phyloP scores from a whole-genome alignment of 2,888 invertebrate genomes.

The Ariolimax columbianus region DNA sequence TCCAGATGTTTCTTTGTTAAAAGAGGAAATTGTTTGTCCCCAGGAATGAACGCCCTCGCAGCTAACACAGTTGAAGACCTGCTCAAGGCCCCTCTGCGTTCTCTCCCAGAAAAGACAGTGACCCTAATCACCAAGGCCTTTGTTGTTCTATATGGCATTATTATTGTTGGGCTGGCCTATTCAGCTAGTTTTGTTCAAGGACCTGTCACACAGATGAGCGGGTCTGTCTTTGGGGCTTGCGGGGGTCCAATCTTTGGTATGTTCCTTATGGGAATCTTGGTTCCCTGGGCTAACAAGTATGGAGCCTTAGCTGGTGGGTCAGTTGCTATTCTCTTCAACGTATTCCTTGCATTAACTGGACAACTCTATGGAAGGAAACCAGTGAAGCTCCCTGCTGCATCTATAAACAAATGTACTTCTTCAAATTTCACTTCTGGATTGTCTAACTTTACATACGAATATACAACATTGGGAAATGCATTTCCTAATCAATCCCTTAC shows the following conservation, averaged over 20 bases:
- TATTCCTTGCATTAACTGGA: slow-evolving; percentile 36
- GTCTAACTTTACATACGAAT: not conserved
- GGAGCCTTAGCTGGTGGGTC: slow-evolving; percentile 43
- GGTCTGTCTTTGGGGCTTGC: slow-evolving; percentile 60
- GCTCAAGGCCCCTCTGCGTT: slow-evolving; percentile 50
- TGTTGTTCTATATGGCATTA: slow-evolving; percentile 59
- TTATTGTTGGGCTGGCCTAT: slow-evolving; percentile 60
- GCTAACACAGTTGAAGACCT: slow-evolving; percentile 66
- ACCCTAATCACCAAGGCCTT: slow-evolving; percentile 60
- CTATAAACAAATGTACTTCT: slow-evolving; percentile 21
- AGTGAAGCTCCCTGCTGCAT: slow-evolving; percentile 16
- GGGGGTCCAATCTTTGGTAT: slow-evolving; percentile 63
- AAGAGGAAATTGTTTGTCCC: slow-evolving; percentile 56
- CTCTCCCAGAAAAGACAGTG: slow-evolving; percentile 51
- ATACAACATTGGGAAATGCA: not conserved
- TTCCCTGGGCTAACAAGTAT: slow-evolving; percentile 59
- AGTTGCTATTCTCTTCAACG: slow-evolving; percentile 38
- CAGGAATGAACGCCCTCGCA: slow-evolving; percentile 64
- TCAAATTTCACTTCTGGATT: not conserved
- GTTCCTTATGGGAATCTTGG: slow-evolving; percentile 61
- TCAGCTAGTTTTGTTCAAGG: slow-evolving; percentile 56
- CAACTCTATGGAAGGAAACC: slow-evolving; percentile 40
- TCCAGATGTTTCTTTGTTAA: no score
- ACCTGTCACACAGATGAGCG: slow-evolving; percentile 60
- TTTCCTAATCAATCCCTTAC: not conserved